Percentiles rank a stretch among this genome's conserved stretches.
These are phyloP conservation scores for Ambastaia sidthimunki DNA, from an alignment of 2,797 vertebrate genomes.

Conservation along the genomic window DNA sequence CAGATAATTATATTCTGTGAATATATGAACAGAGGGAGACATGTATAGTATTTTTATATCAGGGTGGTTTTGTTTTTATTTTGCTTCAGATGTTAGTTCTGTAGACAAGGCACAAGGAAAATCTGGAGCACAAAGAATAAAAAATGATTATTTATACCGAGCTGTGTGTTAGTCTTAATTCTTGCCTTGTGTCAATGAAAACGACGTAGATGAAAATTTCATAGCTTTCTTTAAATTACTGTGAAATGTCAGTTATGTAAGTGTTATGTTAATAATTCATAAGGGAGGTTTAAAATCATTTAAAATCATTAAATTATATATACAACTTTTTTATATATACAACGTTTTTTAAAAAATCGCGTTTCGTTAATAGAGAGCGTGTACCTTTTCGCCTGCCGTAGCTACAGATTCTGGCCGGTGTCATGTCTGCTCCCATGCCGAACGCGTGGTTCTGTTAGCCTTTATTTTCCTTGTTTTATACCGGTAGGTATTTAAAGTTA, in stretches of 20 bases:
- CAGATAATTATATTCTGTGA: slow-evolving; percentile 49
- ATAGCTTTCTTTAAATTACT: no score
- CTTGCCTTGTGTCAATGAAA: not conserved
- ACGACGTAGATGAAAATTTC: not conserved
- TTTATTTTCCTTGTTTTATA: not conserved
- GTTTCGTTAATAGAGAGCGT: not conserved
- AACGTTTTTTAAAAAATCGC: not conserved
- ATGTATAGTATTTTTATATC: slow-evolving; percentile 65
- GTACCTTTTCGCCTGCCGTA: not conserved
- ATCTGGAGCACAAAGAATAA: slow-evolving; percentile 1
- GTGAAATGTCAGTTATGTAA: no score
- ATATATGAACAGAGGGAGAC: slow-evolving; percentile 36
- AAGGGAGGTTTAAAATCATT: no score
- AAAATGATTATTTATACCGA: slow-evolving; percentile 30
- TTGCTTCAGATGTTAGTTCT: slow-evolving; percentile 13
- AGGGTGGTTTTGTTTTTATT: slow-evolving; percentile 19
- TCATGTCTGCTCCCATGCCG: slow-evolving; percentile 3
- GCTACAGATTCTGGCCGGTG: not conserved
- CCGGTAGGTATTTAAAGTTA: not conserved
- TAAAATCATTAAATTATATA: no score
- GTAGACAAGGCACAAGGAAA: not conserved
- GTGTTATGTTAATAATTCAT: no score
- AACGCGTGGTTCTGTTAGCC: slow-evolving; percentile 1
- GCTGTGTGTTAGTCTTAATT: not conserved
- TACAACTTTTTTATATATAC: no score